Base-by-base conservation (phyloP, 2,113 vertebrate species). In the Neolamprologus fasciatus region DNA sequence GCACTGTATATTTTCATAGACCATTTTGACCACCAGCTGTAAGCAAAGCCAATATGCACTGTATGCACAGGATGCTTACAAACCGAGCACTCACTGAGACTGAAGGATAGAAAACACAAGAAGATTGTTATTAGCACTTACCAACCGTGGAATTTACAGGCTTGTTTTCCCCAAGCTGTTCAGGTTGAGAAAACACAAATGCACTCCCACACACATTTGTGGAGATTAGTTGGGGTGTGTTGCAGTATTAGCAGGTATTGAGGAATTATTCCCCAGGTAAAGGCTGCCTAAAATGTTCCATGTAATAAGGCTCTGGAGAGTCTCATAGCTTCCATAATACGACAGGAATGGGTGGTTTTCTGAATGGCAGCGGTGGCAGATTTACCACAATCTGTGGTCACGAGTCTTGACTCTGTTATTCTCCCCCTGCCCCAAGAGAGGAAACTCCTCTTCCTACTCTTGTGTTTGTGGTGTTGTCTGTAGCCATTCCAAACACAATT, bases 61-160 rank as follows among this genome's bases (percentile, higher is more conserved):
- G 50, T 86, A 84, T 81, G 83, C 26, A 13, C 63, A 51, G 45
- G 89, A 85, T 81, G 85, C 61, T 87, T 51, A 45, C 55, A 55
- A 85, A 82, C 71, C n/a, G 7, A 85, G 81, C 63, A n/a, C 21
- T 63, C 73, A 45, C 45, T 35, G 83, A 63, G 81, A 51, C 61
- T 6, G 45, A 42, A 35, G 58, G 31, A 51, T 53, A 58, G 35
- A 47, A 28, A 54, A 42, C 54, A 40, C 21, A 50, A 28, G 55
- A 63, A 54, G 78, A 23, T 42, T 85, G 84, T 88, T 92, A 50
- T 92, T 83, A 40, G 76, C 71, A 58, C 92, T 89, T 83, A 86
- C 90, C 90, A 90, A 55, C 89, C 53, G 42, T 90, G 92, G 93
- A 93, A 94, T 94, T 90, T 92, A 86, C 85, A 91, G 90, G 73